Conservation (phyloP, 1,140 invertebrate species). For the Belonocnema kinseyi region DNA sequence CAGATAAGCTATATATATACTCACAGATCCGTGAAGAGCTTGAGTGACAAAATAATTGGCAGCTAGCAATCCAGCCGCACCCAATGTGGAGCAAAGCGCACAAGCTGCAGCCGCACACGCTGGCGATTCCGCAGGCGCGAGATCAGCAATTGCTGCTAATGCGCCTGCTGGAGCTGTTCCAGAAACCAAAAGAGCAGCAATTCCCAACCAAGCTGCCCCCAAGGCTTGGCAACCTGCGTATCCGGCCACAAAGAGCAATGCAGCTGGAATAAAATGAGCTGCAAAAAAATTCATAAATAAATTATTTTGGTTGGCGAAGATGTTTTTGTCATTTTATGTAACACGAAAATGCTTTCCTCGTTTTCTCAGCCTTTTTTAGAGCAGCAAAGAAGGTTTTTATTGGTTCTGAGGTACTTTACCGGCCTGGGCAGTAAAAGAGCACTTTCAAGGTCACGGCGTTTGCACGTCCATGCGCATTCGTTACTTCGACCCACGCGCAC, state of each 20-base stretch:
- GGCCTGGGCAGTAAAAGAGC: no score
- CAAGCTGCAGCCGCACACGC: slow-evolving; percentile 77
- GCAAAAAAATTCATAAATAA: slow-evolving; percentile 37
- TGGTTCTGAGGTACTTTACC: no score
- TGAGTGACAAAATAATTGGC: slow-evolving; percentile 79
- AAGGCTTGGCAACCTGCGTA: slow-evolving; percentile 79
- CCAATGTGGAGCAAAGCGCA: slow-evolving; percentile 78
- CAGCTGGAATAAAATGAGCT: slow-evolving; percentile 79
- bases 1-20: slow-evolving; percentile 44
- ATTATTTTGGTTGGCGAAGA: not conserved
- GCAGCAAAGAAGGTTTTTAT: no score
- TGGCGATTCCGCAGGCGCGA: slow-evolving; percentile 76
- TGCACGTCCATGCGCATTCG: no score
- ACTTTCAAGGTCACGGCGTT: no score
- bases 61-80: slow-evolving; percentile 77
- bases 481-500: no score
- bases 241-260: slow-evolving; percentile 78
- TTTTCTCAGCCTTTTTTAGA: no score
- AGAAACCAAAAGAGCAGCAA: slow-evolving; percentile 77
- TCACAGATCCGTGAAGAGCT: slow-evolving; percentile 78
- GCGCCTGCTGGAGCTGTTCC: slow-evolving; percentile 78
- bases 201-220: slow-evolving; percentile 78
- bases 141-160: slow-evolving; percentile 77
- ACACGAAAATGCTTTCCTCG: no score
- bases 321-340: no score